phyloP scores from a whole-genome alignment of 1,140 invertebrate genomes.

The Nebria ingens region DNA sequence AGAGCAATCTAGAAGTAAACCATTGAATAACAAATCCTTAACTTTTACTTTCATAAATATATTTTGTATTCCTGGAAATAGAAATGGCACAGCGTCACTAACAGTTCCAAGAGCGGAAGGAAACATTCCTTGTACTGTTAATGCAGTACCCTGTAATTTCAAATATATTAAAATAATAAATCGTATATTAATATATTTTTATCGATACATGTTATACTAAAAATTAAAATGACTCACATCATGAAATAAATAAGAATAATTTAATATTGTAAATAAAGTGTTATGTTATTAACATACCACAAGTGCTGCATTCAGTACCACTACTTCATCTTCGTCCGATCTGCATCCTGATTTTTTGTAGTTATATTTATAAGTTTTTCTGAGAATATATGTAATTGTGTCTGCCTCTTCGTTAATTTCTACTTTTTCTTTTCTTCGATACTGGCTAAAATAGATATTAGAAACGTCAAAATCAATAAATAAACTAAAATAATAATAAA shows the following conservation, averaged over 20 bases:
- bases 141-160: conserved; percentile 8
- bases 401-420: background rate
- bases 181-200: conserved; percentile 6
- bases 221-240: too few species aligned
- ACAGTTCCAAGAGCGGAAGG: background rate
- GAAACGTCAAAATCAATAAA: too few species aligned
- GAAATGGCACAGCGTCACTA: background rate
- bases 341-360: conserved; percentile 1
- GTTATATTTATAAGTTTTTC: background rate
- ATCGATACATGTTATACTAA: background rate
- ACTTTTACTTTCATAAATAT: background rate
- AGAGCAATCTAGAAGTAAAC: conserved; percentile 7
- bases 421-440: conserved; percentile 1
- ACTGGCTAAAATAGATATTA: background rate
- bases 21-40: conserved; percentile 11
- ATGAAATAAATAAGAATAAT: too few species aligned
- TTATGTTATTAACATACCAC: conserved; percentile 15
- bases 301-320: conserved; percentile 11
- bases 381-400: conserved; percentile 6
- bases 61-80: background rate
- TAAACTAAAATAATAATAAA: too few species aligned
- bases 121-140: background rate
- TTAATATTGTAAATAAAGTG: too few species aligned
- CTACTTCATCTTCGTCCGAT: conserved; percentile 1
- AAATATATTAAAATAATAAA: conserved; percentile 2